Conservation (phyloP, 2,888 invertebrate species). For the Mimas tiliae region DNA sequence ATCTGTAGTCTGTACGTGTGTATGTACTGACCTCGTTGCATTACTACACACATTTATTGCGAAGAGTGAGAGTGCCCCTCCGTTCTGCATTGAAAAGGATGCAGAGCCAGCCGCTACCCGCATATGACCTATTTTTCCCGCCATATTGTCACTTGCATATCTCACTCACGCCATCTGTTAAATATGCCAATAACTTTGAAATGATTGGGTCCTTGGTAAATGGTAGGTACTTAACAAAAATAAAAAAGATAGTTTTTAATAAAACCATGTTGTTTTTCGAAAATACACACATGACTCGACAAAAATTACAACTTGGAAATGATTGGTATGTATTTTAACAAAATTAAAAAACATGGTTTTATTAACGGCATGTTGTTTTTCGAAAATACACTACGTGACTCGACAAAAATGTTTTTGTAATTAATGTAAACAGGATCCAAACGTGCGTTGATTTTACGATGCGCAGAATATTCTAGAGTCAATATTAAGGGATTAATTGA, state of each 20-base stretch:
- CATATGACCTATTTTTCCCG: neutral
- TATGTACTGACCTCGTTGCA: neutral
- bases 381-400: neutral
- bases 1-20: neutral
- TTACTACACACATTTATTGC: neutral
- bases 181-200: neutral
- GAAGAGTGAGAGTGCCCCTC: neutral
- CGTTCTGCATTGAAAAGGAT: conserved; percentile 1
- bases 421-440: conserved; percentile 2
- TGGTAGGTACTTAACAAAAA: neutral
- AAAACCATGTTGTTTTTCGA: neutral
- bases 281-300: conserved; percentile 1
- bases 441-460: neutral
- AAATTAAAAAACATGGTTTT: neutral
- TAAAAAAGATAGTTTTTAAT: neutral
- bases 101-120: neutral
- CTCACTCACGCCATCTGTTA: neutral
- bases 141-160: neutral
- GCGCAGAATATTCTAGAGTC: neutral
- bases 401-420: neutral
- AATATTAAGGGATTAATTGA: neutral
- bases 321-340: neutral
- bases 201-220: no score
- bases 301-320: neutral
- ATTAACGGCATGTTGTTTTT: neutral